phyloP scores from a whole-genome alignment of 2,888 invertebrate species.

The Tyria jacobaeae region DNA sequence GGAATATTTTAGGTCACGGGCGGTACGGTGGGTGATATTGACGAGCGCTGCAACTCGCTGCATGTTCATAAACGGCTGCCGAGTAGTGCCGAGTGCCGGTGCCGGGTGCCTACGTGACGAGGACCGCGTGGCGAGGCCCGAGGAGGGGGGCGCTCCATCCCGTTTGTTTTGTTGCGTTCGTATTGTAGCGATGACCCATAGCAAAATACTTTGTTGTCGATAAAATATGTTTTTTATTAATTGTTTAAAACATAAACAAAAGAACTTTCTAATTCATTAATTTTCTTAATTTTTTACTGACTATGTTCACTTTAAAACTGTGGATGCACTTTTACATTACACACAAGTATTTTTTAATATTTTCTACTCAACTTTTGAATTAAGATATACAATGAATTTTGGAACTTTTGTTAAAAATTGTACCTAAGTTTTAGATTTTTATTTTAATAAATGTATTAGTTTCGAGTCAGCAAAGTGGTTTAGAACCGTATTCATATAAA shows the following conservation, averaged over 20 bases:
- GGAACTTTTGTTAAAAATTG: no score
- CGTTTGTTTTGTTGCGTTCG: slow-evolving; percentile 78
- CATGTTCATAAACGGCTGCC: slow-evolving; percentile 8
- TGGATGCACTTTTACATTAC: no score
- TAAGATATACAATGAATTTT: no score
- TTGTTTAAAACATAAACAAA: background rate
- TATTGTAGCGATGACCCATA: slow-evolving; percentile 55
- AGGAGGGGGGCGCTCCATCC: slow-evolving; percentile 63
- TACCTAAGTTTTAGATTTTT: no score
- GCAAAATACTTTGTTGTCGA: slow-evolving; percentile 43
- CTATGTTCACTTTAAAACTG: no score
- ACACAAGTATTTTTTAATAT: no score
- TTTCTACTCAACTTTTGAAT: no score
- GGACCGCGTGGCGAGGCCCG: slow-evolving; percentile 74
- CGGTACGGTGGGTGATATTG: slow-evolving; percentile 25
- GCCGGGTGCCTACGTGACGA: slow-evolving; percentile 83
- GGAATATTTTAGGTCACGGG: slow-evolving; percentile 49
- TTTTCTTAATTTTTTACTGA: no score
- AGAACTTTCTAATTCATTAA: no score
- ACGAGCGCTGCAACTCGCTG: slow-evolving; percentile 17
- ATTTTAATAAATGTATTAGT: no score
- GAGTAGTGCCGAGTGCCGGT: slow-evolving; percentile 9
- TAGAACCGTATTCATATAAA: background rate
- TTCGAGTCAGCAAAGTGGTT: background rate
- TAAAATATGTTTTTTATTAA: slow-evolving; percentile 16